Base-by-base conservation (phyloP, 2,797 vertebrate species). In the Amblyraja radiata region DNA sequence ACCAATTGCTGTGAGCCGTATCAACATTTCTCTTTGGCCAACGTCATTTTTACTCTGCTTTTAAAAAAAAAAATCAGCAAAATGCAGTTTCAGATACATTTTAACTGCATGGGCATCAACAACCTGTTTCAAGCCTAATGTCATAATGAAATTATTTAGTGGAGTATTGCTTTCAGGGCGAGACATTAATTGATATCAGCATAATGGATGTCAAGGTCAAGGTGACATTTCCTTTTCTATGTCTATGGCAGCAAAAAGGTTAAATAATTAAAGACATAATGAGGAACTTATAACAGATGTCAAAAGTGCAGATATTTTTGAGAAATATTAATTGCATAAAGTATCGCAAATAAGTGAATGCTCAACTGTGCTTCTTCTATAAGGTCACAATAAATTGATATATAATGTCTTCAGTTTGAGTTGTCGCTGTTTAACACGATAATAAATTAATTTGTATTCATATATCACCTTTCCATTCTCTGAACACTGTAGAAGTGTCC, bases 71-170 rank as follows among this genome's bases (percentile, higher is more conserved):
- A 74, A 73, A 76, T 76, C 36, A 71, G 39, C 46, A 92, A 92
- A 76, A 54, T 92, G 71, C 5, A 76, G 28, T 39, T 92, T 14
- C 71, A 58, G 71, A 92, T 76, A 92, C 23, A 76, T 92, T 39
- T 76, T 92, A 92, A n/a, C 90, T 28, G 58, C 58, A 54, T 58
- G 71, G 71, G 28, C 71, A 92, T 54, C 90, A 25, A 74, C 71
- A 92, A 76, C 71, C 46, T 76, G 39, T 76, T 76, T 92, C 90
- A 92, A 92, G 90, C 36, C 46, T 74, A 58, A 28, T 58, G 39
- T 16, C 68, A 74, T 36, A 91, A 91, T 91, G 36, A 91, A 74
- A 73, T 73, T 91, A 76, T 58, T 92, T 92, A 92, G 23, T 54
- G 90, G 23, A 92, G 71, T 21, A 76, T 76, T 76, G 28, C 11